Conservation (phyloP, 1,140 invertebrate genomes). For the Arctopsyche grandis region DNA sequence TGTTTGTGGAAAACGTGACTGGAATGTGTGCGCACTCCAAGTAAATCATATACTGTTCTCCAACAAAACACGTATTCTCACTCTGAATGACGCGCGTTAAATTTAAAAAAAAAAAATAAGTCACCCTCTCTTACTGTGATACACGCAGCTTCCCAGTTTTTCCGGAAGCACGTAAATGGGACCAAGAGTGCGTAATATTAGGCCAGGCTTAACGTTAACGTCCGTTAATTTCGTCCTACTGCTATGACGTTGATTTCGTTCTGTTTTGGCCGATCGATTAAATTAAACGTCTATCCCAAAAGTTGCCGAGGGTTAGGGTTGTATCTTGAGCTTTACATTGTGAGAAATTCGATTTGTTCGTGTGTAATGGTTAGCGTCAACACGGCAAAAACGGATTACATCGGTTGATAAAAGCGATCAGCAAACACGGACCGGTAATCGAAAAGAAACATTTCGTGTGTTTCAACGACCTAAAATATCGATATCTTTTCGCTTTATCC, state of each 20-base stretch:
- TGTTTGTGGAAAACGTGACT: slow-evolving; percentile 50
- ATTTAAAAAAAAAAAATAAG: slow-evolving; percentile 51
- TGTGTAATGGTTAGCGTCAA: background rate
- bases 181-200: too few relatives aligned
- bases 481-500: too few relatives aligned
- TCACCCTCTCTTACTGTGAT: background rate
- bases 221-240: too few relatives aligned
- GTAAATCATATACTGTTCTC: slow-evolving; percentile 51
- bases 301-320: too few relatives aligned
- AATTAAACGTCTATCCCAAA: too few relatives aligned
- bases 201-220: too few relatives aligned
- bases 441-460: slow-evolving; percentile 47
- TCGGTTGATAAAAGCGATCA: slow-evolving; percentile 31
- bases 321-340: background rate
- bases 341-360: background rate
- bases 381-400: slow-evolving; percentile 42
- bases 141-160: background rate
- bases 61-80: slow-evolving; percentile 52
- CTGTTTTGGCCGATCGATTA: too few relatives aligned
- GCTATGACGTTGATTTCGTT: too few relatives aligned
- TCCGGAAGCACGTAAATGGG: background rate
- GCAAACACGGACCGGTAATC: slow-evolving; percentile 48
- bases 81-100: slow-evolving; percentile 51
- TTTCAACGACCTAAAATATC: background rate
- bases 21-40: slow-evolving; percentile 40